Evolutionary conservation across 1,140 invertebrate species (phyloP), one percentile per base, ranked within the genome.

Genomic region (Leguminivora glycinivorella): DNA sequence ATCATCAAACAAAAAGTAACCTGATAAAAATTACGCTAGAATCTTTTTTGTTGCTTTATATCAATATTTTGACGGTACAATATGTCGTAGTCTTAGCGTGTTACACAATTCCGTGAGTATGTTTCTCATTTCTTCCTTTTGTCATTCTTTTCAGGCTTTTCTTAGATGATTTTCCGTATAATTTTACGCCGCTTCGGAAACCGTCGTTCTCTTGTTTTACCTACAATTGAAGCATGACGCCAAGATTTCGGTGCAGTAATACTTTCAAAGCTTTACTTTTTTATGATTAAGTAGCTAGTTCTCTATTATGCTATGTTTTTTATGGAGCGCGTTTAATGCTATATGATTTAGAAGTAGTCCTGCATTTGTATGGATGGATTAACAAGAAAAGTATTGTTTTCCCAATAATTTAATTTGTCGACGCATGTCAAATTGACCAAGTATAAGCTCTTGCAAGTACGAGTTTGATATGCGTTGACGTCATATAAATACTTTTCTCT

Each of bases 221-320:
- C 5, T 43, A 63, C 43, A 68, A 22, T 72, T 72, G 70, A 68
- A 58, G 63, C 70, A 72, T 60, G 70, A 68, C 34, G 63, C 43
- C 66, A 67, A 31, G 40, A 25, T 26, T 38, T 72, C 24, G 69
- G 70, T 72, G 70, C 70, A 72, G 70, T 72, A 72, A 68, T 43
- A 71, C 47, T 72, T 70, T 60, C 17, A 43, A 47, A 68, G 58
- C 58, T 29, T 63, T 26, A 63, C 7, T 63, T 63, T 29, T 34
- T 29, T n/a, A 26, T 52, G 9, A 31, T 63, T 60, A 22, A 56
- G 56, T 60, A 26, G 12, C 24, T 19, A 60, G 24, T 29, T 26
- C 22, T 9, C 17, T n/a, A 10, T 34, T 34, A 58, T 9, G 25
- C 56, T 60, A n/a, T 60, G 14, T n/a, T 43, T 31, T 17, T 43